Percentiles rank a stretch among this genome's conserved stretches.
These are phyloP conservation scores for Cylas formicarius DNA, from an alignment of 1,140 invertebrate species.

Conservation along the genomic window DNA sequence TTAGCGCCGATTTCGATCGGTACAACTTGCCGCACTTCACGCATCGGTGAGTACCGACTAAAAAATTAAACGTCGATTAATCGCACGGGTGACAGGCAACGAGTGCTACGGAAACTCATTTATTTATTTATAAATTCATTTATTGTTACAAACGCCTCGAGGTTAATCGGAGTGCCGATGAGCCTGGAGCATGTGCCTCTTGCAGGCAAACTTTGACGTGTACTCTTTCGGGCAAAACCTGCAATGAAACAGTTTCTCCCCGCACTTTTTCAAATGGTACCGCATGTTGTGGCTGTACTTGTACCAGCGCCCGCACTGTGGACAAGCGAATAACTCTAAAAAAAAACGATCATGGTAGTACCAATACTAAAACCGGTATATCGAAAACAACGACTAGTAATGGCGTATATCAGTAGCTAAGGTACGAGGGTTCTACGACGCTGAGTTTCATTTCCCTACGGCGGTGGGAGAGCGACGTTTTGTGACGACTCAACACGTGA, in stretches of 20 bases:
- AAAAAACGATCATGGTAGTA: conserved; percentile 9
- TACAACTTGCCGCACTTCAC: conserved; percentile 22
- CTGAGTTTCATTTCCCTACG: no score
- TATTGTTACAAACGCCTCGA: no score
- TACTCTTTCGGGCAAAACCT: conserved; percentile 4
- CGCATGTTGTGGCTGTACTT: conserved; percentile 49
- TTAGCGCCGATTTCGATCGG: conserved; percentile 23
- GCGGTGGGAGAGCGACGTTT: conserved; percentile 24
- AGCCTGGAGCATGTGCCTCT: conserved; percentile 1
- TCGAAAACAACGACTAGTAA: no score
- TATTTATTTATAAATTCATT: no score
- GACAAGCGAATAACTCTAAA: conserved; percentile 17
- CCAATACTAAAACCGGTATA: neutral
- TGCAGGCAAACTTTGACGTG: conserved; percentile 43
- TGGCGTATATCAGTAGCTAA: no score
- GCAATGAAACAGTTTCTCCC: conserved; percentile 10
- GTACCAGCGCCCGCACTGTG: conserved; percentile 48
- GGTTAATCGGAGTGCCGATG: neutral
- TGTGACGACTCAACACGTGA: conserved; percentile 28
- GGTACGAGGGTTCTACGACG: no score
- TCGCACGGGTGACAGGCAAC: no score
- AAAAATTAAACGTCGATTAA: no score
- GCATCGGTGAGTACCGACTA: no score
- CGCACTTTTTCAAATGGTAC: conserved; percentile 48
- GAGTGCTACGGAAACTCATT: no score